Evolutionary conservation across 2,888 invertebrate species (phyloP).

Genomic region (Drosophila kokeensis): DNA sequence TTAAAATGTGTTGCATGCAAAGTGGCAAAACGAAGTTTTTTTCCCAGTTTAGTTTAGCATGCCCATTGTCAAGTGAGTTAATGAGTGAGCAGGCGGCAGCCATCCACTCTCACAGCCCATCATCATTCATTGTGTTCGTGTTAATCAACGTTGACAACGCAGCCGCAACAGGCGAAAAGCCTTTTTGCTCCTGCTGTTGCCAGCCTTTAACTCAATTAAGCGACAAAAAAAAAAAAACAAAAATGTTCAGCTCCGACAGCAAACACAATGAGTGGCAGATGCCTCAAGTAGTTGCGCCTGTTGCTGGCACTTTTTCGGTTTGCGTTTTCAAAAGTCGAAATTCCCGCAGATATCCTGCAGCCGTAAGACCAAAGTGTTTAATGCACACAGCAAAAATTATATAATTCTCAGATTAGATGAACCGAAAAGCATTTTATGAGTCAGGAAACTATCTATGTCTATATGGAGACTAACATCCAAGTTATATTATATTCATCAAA

Average conservation of each 20-base stretch:
- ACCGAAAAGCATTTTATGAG: neutral
- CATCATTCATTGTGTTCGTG: slow-evolving; percentile 81
- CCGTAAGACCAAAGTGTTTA: neutral
- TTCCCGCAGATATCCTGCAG: slow-evolving; percentile 10
- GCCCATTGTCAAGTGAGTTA: slow-evolving; percentile 48
- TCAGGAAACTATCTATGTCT: neutral
- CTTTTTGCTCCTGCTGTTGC: slow-evolving; percentile 49
- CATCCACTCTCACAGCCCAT: slow-evolving; percentile 50
- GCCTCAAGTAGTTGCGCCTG: slow-evolving; percentile 65
- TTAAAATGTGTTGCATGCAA: slow-evolving; percentile 68
- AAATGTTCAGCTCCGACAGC: slow-evolving; percentile 27
- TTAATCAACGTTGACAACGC: slow-evolving; percentile 80
- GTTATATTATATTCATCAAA: neutral
- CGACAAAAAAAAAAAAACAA: slow-evolving; percentile 51
- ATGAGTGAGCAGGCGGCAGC: slow-evolving; percentile 13
- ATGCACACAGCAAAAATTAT: neutral
- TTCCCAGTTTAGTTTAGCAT: slow-evolving; percentile 35
- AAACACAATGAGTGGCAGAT: neutral
- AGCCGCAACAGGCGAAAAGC: slow-evolving; percentile 71
- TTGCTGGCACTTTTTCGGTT: slow-evolving; percentile 63
- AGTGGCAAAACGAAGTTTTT: slow-evolving; percentile 71
- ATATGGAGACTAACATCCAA: neutral
- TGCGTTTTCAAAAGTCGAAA: slow-evolving; percentile 29
- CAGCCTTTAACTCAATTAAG: slow-evolving; percentile 72
- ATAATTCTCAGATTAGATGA: neutral